A percentile compares a stretch with the other conserved stretches of the same genome.
These are phyloP conservation scores for Kuschelorhynchus macadamiae DNA, from an alignment of 2,888 invertebrate genomes.

Conservation along the genomic window DNA sequence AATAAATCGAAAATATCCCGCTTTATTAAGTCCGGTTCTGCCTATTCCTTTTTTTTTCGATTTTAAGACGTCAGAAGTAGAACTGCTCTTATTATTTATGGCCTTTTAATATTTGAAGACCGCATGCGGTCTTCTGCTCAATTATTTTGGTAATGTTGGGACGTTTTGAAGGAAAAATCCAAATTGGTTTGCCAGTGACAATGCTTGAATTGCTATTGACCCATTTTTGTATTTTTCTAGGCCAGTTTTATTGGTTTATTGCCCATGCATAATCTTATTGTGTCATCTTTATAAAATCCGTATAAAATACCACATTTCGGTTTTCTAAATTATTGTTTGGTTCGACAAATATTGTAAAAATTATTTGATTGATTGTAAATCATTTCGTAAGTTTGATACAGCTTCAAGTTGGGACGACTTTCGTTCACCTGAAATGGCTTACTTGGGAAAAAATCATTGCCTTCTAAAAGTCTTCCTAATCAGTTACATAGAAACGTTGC, in stretches of 20 bases:
- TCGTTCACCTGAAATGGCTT: no score
- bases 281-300: slow-evolving; percentile 5
- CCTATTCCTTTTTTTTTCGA: slow-evolving; percentile 19
- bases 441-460: no score
- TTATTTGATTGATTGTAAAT: no score
- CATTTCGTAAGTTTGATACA: no score
- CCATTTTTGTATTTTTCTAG: slow-evolving; percentile 30
- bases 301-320: slow-evolving; percentile 37
- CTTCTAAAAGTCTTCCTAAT: no score
- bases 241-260: slow-evolving; percentile 41
- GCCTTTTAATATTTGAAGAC: slow-evolving; percentile 35
- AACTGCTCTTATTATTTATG: slow-evolving; percentile 47
- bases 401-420: no score
- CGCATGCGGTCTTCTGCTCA: slow-evolving; percentile 38
- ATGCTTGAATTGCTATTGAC: slow-evolving; percentile 20
- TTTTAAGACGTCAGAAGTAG: slow-evolving; percentile 15
- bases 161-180: slow-evolving; percentile 16
- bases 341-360: slow-evolving; percentile 11
- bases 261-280: slow-evolving; percentile 18
- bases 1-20: no score
- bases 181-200: slow-evolving; percentile 17
- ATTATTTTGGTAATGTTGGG: slow-evolving; percentile 33
- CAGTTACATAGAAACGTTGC: no score
- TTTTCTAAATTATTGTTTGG: slow-evolving; percentile 26
- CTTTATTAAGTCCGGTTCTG: slow-evolving; percentile 1